phyloP scores from a whole-genome alignment of 2,888 invertebrate genomes.

The Malacosoma neustria region DNA sequence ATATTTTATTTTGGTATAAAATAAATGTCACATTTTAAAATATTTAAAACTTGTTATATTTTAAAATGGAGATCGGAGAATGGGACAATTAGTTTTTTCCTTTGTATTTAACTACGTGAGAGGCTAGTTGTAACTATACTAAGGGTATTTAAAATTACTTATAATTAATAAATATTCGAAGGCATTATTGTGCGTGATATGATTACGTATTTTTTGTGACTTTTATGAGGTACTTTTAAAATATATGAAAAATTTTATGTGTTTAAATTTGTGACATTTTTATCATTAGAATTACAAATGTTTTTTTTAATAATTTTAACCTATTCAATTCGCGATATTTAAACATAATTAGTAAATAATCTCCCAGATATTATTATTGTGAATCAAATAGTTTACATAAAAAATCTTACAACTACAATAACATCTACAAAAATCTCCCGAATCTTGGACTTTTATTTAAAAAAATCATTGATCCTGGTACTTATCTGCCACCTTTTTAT shows the following conservation, averaged over 20 bases:
- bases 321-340: no score
- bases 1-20: no score
- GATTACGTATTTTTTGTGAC: no score
- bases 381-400: background rate
- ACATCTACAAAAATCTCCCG: constrained; percentile 26
- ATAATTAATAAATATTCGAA: background rate
- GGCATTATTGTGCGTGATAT: background rate
- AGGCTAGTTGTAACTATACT: background rate
- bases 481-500: constrained; percentile 23
- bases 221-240: no score
- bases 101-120: background rate
- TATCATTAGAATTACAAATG: no score
- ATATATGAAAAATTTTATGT: no score
- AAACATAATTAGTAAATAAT: background rate
- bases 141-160: background rate
- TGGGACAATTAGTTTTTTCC: background rate
- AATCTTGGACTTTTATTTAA: constrained; percentile 54
- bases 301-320: no score
- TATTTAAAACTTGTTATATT: no score
- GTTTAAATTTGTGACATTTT: no score
- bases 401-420: constrained; percentile 5
- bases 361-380: no score
- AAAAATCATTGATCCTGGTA: constrained; percentile 62
- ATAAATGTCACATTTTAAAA: no score
- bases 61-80: background rate